Base-by-base conservation (phyloP, 2,113 vertebrate species). In the Nymphicus hollandicus region DNA sequence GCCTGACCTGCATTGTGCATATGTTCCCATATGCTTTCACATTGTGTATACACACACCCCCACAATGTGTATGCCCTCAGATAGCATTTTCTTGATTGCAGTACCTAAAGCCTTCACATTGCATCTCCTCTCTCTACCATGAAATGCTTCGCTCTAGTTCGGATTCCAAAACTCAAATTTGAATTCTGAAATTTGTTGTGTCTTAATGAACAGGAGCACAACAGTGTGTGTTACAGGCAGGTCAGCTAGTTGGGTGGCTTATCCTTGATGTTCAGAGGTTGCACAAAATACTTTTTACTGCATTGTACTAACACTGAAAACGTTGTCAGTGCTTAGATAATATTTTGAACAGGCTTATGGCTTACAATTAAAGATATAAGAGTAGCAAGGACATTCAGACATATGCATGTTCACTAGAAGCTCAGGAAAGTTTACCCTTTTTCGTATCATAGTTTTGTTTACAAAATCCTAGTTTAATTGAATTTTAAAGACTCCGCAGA, bases 341-440 rank as follows among this genome's bases (percentile, higher is more conserved):
- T 74, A 60, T 76, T 94, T 77, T 74, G 55, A 83, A 91, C 24
- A 22, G 35, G 29, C 11, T 93, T 91, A 41, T 22, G 63, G 79
- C 24, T 89, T 58, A 88, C 92, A 95, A n/a, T 95, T 90, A 95
- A 43, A 91, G 41, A 52, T 88, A 60, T 31, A 37, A 90, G 70
- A 94, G 83, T 10, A 92, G 43, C 90, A 93, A 84, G 95, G 96
- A 91, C 93, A 91, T 95, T 86, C 60, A 95, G 77, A 89, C 49
- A 95, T 56, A 96, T 24, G 47, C 33, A 86, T 22, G 25, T 86
- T 96, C 88, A 72, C 93, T 90, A 65, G 87, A 92, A 93, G 85
- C 85, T 91, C 70, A 81, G 87, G 70, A 82, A 92, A 33, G 58
- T 68, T 95, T 91, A 92, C 68, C 76, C 63, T 95, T 89, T 91